These are phyloP conservation scores for Mormyrus iriodes DNA, from an alignment of 2,113 vertebrate genomes.

Conservation along the genomic window DNA sequence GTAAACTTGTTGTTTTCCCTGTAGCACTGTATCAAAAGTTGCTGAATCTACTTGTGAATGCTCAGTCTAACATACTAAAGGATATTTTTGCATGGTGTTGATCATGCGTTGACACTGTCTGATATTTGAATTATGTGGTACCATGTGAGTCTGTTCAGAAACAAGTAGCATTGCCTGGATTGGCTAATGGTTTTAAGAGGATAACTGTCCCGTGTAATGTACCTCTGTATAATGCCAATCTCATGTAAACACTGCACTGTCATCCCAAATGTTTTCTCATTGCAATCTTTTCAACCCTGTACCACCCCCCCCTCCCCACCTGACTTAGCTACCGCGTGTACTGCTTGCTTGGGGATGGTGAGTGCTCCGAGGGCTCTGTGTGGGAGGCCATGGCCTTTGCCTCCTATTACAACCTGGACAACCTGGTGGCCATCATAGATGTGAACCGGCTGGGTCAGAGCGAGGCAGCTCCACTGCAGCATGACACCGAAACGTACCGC, in stretches of 20 bases:
- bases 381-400: conserved; percentile 87
- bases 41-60: not conserved
- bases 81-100: not conserved
- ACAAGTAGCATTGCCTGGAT: not conserved
- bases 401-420: conserved; percentile 73
- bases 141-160: not conserved
- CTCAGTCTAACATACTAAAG: not conserved
- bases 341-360: conserved; percentile 74
- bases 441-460: conserved; percentile 75
- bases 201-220: not conserved
- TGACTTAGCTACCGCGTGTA: conserved; percentile 71
- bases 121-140: not conserved
- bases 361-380: conserved; percentile 73
- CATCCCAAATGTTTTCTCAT: not conserved
- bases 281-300: not conserved
- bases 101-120: not conserved
- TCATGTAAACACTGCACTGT: not conserved
- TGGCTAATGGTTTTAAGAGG: not conserved
- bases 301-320: not conserved
- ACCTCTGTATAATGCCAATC: not conserved
- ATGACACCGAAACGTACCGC: conserved; percentile 60
- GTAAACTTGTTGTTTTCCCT: not conserved
- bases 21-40: not conserved
- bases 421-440: conserved; percentile 76
- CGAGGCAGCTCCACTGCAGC: conserved; percentile 63